Conservation (phyloP, 92 coral and sea anemone species). For the Diadumene lineata region DNA sequence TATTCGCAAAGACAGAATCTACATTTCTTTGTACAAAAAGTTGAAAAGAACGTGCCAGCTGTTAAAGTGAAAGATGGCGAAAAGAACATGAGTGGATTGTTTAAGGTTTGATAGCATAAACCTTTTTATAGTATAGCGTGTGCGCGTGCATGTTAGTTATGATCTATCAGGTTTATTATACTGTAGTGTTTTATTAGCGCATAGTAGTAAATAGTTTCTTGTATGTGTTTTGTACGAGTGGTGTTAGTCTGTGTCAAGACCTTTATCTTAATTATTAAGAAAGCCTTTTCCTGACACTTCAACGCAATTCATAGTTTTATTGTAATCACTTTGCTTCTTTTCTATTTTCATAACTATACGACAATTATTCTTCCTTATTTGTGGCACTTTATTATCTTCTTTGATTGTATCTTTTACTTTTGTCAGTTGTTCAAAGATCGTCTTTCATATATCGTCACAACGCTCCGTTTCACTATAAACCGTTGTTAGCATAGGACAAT, state of each 20-base stretch:
- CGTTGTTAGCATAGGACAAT: slow-evolving; percentile 19
- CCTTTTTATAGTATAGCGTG: not conserved
- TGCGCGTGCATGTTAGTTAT: not conserved
- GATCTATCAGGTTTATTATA: not conserved
- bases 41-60: not conserved
- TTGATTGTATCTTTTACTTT: slow-evolving; percentile 12
- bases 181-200: not conserved
- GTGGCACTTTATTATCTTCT: slow-evolving; percentile 18
- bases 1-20: not conserved
- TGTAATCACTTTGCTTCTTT: slow-evolving; percentile 19
- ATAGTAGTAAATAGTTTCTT: slow-evolving; percentile 3
- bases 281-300: slow-evolving; percentile 26
- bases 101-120: not conserved
- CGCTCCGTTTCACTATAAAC: not conserved
- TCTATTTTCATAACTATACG: not conserved
- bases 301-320: slow-evolving; percentile 10
- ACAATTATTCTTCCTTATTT: not conserved
- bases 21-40: not conserved
- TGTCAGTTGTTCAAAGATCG: slow-evolving; percentile 26
- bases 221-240: slow-evolving; percentile 7
- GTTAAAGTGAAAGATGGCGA: not conserved
- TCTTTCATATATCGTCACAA: slow-evolving; percentile 12
- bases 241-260: slow-evolving; percentile 40
- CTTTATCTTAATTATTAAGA: slow-evolving; percentile 11
- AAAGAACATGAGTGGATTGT: not conserved